Conservation (phyloP, 2,113 vertebrate species). For the Bufo bufo region DNA sequence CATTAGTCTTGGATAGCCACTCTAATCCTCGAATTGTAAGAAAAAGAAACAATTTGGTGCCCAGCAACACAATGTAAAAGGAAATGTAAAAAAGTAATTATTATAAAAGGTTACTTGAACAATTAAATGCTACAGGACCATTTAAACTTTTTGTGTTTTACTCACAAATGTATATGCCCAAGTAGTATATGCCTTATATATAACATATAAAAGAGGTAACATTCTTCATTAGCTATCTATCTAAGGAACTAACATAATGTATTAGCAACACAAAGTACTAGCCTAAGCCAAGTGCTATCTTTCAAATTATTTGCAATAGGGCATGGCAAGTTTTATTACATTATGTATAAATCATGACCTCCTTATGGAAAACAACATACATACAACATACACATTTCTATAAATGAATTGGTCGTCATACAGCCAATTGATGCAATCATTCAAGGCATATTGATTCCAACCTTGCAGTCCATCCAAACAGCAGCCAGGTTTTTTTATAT, state of each 20-base stretch:
- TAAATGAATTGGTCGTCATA: background rate
- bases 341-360: background rate
- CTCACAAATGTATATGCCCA: background rate
- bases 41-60: too few species aligned
- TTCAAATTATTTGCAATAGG: background rate
- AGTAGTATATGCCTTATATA: background rate
- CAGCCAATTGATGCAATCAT: background rate
- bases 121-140: background rate
- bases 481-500: background rate
- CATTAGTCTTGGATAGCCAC: too few species aligned
- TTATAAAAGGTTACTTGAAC: background rate
- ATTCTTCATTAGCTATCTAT: background rate
- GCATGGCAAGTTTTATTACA: background rate
- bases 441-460: background rate
- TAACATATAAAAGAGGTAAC: background rate
- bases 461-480: constrained; percentile 23
- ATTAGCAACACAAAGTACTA: too few species aligned
- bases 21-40: too few species aligned
- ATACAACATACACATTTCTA: background rate
- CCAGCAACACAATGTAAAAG: background rate
- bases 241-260: background rate
- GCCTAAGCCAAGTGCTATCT: too few species aligned
- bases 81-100: background rate
- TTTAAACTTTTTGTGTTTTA: background rate
- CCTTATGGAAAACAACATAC: background rate